Evolutionary conservation across 2,113 vertebrate species (phyloP).

Genomic region (Cyanistes caeruleus): DNA sequence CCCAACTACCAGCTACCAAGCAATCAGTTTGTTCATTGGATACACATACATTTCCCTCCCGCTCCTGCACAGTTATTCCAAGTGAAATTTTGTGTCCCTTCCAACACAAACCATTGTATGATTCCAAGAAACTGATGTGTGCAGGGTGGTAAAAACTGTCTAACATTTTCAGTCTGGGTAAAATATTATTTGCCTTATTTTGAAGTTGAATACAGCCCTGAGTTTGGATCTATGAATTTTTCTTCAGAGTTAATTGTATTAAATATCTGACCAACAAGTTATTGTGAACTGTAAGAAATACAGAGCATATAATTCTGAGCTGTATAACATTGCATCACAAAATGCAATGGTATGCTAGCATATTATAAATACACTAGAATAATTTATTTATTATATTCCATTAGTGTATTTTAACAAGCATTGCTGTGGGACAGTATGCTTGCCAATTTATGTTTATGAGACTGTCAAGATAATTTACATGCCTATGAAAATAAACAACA

Average conservation of each 20-base stretch:
- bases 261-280: neutral
- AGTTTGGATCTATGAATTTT: neutral
- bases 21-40: neutral
- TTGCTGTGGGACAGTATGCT: slow-evolving; percentile 77
- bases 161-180: neutral
- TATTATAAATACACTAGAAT: slow-evolving; percentile 65
- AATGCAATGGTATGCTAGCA: neutral
- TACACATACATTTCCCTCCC: neutral
- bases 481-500: slow-evolving; percentile 81
- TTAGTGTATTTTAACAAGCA: slow-evolving; percentile 81
- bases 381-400: slow-evolving; percentile 83
- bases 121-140: neutral
- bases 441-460: slow-evolving; percentile 86
- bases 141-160: neutral
- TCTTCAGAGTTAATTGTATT: neutral
- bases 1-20: neutral
- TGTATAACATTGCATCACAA: neutral
- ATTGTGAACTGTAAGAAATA: neutral
- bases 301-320: neutral
- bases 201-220: neutral
- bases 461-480: slow-evolving; percentile 83
- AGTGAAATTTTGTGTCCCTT: neutral
- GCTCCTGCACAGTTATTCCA: neutral
- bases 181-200: neutral
- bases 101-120: neutral